These are phyloP conservation scores for Heterotis niloticus DNA, from an alignment of 2,113 vertebrate species.

Conservation along the genomic window DNA sequence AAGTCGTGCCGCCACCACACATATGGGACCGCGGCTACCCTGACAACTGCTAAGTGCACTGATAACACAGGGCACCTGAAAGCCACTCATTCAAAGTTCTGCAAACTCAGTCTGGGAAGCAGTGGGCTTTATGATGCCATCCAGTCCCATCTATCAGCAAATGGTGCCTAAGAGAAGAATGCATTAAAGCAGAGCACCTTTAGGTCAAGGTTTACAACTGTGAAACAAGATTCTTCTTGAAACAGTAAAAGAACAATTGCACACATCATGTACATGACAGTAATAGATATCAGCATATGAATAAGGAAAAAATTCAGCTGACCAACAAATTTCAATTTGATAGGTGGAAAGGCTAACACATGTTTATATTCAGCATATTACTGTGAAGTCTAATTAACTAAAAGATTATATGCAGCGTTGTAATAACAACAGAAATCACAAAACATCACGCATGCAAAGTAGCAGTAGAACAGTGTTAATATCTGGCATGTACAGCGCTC, in stretches of 20 bases:
- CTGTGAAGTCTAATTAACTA: neutral
- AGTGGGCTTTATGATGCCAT: conserved; percentile 47
- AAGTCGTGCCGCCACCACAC: conserved; percentile 49
- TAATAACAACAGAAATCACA: too few relatives aligned
- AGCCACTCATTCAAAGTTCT: conserved; percentile 30
- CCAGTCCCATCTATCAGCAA: conserved; percentile 31
- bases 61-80: conserved; percentile 59
- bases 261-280: conserved; percentile 4
- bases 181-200: conserved; percentile 27
- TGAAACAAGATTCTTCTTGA: conserved; percentile 20
- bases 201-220: conserved; percentile 41
- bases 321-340: neutral
- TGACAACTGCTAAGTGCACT: conserved; percentile 57
- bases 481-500: too few relatives aligned
- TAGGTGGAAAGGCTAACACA: neutral
- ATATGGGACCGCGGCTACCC: conserved; percentile 49
- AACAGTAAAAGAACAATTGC: conserved; percentile 24
- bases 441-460: too few relatives aligned
- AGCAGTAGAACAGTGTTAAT: too few relatives aligned
- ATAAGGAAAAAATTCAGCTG: neutral
- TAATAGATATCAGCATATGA: neutral
- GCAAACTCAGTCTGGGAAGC: conserved; percentile 46
- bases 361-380: neutral
- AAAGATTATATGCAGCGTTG: too few relatives aligned
- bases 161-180: conserved; percentile 37